A percentile compares a stretch with the other conserved stretches of the same genome.
These are phyloP conservation scores for Drepana arcuata DNA, from an alignment of 1,140 invertebrate genomes.

Conservation along the genomic window DNA sequence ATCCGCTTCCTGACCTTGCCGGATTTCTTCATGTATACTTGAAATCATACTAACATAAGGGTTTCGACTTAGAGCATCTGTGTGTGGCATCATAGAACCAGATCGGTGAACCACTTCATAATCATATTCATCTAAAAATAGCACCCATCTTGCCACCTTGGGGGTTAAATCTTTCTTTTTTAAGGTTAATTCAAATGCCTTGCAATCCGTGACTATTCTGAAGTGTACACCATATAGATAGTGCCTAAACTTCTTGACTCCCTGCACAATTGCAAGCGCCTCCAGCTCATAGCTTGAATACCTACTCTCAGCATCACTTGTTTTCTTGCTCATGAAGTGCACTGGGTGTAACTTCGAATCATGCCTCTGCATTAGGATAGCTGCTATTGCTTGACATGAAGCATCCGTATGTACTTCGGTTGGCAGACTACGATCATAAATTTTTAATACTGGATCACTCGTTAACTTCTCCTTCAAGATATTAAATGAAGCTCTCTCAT, in stretches of 20 bases:
- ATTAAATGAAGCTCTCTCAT: slow-evolving; percentile 4
- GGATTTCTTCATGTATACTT: slow-evolving; percentile 1
- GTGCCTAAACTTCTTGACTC: slow-evolving; percentile 41
- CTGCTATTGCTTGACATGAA: slow-evolving; percentile 22
- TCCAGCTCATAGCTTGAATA: slow-evolving; percentile 55
- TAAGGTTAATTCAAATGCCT: slow-evolving; percentile 43
- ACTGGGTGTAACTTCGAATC: slow-evolving; percentile 16
- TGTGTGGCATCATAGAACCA: slow-evolving; percentile 41
- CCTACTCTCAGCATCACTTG: slow-evolving; percentile 45
- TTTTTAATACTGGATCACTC: slow-evolving; percentile 18
- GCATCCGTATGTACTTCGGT: slow-evolving; percentile 38
- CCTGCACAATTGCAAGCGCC: slow-evolving; percentile 37
- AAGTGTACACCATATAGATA: slow-evolving; percentile 49
- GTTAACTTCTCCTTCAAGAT: slow-evolving; percentile 9
- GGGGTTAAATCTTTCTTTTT: slow-evolving; percentile 40
- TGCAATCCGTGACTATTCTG: slow-evolving; percentile 56
- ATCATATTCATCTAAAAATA: slow-evolving; percentile 21
- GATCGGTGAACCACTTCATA: slow-evolving; percentile 28
- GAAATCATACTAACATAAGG: slow-evolving; percentile 8
- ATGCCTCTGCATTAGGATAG: slow-evolving; percentile 23
- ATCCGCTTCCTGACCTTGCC: slow-evolving; percentile 16
- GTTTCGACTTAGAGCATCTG: slow-evolving; percentile 43
- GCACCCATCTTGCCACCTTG: slow-evolving; percentile 38
- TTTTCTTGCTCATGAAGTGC: slow-evolving; percentile 20
- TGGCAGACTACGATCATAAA: slow-evolving; percentile 15